phyloP scores from a whole-genome alignment of 2,888 invertebrate species.

The Xanthorhoe spadicearia region DNA sequence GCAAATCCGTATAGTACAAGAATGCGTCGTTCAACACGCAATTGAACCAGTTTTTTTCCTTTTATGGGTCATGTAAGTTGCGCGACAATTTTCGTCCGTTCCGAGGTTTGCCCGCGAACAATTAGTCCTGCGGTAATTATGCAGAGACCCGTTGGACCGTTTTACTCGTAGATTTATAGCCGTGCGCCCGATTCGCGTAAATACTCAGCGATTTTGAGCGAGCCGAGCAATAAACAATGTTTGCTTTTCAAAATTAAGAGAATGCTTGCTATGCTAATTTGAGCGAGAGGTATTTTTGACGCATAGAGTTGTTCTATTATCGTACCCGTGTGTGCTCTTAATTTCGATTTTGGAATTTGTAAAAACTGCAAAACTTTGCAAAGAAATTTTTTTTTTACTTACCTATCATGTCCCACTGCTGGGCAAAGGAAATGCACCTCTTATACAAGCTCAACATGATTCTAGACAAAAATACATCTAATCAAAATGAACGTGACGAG shows the following conservation, averaged over 20 bases:
- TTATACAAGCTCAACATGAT: not conserved
- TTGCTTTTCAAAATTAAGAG: slow-evolving; percentile 43
- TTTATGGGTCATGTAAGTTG: slow-evolving; percentile 16
- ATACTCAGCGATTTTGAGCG: slow-evolving; percentile 54
- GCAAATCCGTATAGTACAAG: not conserved
- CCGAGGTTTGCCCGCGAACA: slow-evolving; percentile 59
- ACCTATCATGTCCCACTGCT: too few relatives aligned
- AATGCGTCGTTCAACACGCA: not conserved
- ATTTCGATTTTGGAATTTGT: not conserved
- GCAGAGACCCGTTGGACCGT: slow-evolving; percentile 64
- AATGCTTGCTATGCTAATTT: slow-evolving; percentile 24
- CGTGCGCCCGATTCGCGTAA: slow-evolving; percentile 64
- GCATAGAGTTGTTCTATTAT: slow-evolving; percentile 3
- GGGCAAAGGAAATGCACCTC: not conserved
- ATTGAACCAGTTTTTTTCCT: slow-evolving; percentile 3
- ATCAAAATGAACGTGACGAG: slow-evolving; percentile 22
- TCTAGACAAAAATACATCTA: not conserved
- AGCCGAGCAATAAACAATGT: slow-evolving; percentile 46
- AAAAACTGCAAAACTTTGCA: not conserved
- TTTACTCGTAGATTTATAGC: slow-evolving; percentile 64
- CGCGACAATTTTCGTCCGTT: slow-evolving; percentile 51
- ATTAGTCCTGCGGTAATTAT: slow-evolving; percentile 73
- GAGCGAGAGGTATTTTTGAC: slow-evolving; percentile 5
- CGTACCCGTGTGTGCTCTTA: not conserved
- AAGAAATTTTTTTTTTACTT: too few relatives aligned